These are phyloP conservation scores for Calosoma granatense DNA, from an alignment of 1,140 invertebrate genomes.

Conservation along the genomic window DNA sequence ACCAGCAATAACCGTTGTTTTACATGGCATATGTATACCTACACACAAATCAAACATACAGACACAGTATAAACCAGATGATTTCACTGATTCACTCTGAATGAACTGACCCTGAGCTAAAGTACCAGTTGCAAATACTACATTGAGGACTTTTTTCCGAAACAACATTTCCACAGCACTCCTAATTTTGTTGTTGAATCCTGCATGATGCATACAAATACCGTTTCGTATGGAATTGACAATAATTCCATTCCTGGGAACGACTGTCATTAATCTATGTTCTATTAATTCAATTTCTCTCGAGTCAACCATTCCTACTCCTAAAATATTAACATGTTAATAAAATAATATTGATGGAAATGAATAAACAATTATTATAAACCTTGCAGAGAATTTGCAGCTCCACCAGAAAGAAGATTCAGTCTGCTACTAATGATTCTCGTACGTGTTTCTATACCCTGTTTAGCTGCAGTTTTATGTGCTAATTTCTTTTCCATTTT, in stretches of 20 bases:
- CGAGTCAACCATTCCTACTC: slow-evolving; percentile 4
- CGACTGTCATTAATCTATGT: background rate
- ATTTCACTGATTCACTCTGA: background rate
- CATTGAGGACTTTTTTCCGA: slow-evolving; percentile 17
- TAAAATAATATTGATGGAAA: background rate
- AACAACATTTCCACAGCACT: slow-evolving; percentile 21
- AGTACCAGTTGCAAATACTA: slow-evolving; percentile 18
- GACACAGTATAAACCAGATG: background rate
- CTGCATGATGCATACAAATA: slow-evolving; percentile 18
- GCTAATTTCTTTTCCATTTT: slow-evolving; percentile 8
- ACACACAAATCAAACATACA: slow-evolving; percentile 6
- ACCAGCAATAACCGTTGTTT: slow-evolving; percentile 18
- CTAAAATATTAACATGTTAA: slow-evolving; percentile 9
- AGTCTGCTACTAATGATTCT: background rate
- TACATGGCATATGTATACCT: slow-evolving; percentile 23
- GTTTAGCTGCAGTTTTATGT: background rate
- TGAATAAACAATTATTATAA: background rate
- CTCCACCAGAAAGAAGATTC: background rate
- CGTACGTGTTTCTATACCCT: background rate
- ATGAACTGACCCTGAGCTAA: slow-evolving; percentile 13
- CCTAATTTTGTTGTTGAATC: slow-evolving; percentile 14
- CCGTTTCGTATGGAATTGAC: slow-evolving; percentile 13
- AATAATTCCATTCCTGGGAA: slow-evolving; percentile 2
- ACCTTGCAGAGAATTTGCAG: slow-evolving; percentile 11
- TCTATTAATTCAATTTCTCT: slow-evolving; percentile 17